phyloP scores from a whole-genome alignment of 2,113 vertebrate species.

The Scopus umbretta region DNA sequence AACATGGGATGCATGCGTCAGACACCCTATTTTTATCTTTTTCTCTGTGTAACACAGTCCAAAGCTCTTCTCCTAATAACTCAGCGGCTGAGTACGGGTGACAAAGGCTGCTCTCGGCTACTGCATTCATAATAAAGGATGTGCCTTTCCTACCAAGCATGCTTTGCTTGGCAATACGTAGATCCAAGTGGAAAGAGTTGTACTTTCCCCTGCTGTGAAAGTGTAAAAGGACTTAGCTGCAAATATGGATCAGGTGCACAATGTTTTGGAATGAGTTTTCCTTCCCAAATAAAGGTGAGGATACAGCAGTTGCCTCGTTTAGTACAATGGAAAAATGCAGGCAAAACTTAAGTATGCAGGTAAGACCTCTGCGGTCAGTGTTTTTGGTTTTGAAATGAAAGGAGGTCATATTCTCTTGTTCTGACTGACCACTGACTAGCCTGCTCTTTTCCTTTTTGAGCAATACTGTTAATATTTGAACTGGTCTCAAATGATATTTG shows the following conservation, averaged over 20 bases:
- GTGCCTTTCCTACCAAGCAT: neutral
- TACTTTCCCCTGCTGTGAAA: neutral
- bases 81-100: neutral
- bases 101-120: neutral
- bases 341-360: neutral
- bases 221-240: neutral
- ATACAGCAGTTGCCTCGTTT: neutral
- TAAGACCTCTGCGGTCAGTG: neutral
- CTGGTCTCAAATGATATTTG: neutral
- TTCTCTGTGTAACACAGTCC: conserved; percentile 46
- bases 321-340: neutral
- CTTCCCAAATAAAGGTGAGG: neutral
- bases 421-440: neutral
- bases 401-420: neutral
- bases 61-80: conserved; percentile 20
- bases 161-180: neutral
- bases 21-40: conserved; percentile 64
- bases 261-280: neutral
- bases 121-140: neutral
- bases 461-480: neutral
- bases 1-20: conserved; percentile 55
- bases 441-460: neutral
- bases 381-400: neutral
- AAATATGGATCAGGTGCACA: neutral
- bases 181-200: neutral